Evolutionary conservation across 2,113 vertebrate genomes (phyloP).

Genomic region (Ahaetulla prasina): DNA sequence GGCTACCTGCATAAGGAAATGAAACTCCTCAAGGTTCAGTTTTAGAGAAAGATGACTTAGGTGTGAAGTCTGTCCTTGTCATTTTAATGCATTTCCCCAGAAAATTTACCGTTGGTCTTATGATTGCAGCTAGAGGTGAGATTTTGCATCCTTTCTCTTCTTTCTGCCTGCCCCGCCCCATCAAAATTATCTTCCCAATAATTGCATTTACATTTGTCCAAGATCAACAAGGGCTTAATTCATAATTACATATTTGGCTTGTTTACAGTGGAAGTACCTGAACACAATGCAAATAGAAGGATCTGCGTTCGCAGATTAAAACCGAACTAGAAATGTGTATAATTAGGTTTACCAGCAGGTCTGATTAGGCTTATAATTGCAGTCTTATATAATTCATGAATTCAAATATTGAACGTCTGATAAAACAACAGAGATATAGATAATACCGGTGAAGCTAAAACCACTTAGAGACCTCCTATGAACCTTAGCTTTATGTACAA

Average conservation of each 20-base stretch:
- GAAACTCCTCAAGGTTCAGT: not conserved
- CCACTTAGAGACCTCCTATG: not conserved
- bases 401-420: not conserved
- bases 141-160: not conserved
- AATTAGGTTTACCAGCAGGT: not conserved
- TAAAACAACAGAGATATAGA: not conserved
- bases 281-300: not conserved
- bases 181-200: not conserved
- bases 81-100: not conserved
- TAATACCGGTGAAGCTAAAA: not conserved
- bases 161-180: not conserved
- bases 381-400: not conserved
- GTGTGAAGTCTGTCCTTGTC: not conserved
- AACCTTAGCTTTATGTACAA: not conserved
- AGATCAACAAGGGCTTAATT: not conserved
- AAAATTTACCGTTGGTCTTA: not conserved
- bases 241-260: not conserved
- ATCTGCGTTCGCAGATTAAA: not conserved
- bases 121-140: not conserved
- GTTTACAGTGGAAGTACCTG: not conserved
- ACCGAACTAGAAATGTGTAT: not conserved
- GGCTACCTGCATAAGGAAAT: too few relatives aligned
- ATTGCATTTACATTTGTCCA: not conserved
- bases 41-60: not conserved
- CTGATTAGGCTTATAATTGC: not conserved